Percentiles rank a stretch among this genome's conserved stretches.
phyloP scores from a whole-genome alignment of 1,140 invertebrate species.

The Drosophila auraria region DNA sequence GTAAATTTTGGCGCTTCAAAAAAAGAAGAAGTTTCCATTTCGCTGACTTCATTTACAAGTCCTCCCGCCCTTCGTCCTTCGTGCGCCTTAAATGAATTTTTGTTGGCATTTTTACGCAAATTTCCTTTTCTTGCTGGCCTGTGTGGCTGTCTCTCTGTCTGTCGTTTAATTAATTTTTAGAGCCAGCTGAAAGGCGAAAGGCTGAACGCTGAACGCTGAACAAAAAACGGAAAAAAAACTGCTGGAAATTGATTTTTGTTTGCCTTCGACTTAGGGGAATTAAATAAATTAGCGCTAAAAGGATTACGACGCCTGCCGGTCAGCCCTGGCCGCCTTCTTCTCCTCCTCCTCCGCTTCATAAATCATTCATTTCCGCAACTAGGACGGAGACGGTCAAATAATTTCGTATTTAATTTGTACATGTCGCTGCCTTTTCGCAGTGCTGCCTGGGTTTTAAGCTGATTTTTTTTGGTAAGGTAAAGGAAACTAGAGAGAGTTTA shows the following conservation, averaged over 20 bases:
- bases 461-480: background rate
- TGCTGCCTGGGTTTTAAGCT: background rate
- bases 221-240: constrained; percentile 27
- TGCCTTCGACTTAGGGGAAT: constrained; percentile 58
- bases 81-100: constrained; percentile 59
- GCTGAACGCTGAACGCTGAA: constrained; percentile 7
- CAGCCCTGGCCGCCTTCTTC: constrained; percentile 1
- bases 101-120: constrained; percentile 64
- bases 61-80: constrained; percentile 15
- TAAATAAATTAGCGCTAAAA: constrained; percentile 74
- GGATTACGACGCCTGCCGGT: constrained; percentile 47
- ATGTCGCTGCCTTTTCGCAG: constrained; percentile 30
- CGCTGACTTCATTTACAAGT: constrained; percentile 65
- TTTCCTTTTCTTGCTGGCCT: constrained; percentile 19
- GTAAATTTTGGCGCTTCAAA: constrained; percentile 40
- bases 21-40: constrained; percentile 49
- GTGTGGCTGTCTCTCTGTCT: constrained; percentile 20
- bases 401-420: constrained; percentile 67
- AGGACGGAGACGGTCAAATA: constrained; percentile 35
- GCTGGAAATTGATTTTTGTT: constrained; percentile 66
- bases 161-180: constrained; percentile 74
- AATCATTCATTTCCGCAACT: constrained; percentile 67
- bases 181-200: constrained; percentile 33
- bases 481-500: background rate
- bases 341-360: constrained; percentile 28